Base-by-base conservation (phyloP, 1,140 invertebrate species). In the Drosophila miranda region DNA sequence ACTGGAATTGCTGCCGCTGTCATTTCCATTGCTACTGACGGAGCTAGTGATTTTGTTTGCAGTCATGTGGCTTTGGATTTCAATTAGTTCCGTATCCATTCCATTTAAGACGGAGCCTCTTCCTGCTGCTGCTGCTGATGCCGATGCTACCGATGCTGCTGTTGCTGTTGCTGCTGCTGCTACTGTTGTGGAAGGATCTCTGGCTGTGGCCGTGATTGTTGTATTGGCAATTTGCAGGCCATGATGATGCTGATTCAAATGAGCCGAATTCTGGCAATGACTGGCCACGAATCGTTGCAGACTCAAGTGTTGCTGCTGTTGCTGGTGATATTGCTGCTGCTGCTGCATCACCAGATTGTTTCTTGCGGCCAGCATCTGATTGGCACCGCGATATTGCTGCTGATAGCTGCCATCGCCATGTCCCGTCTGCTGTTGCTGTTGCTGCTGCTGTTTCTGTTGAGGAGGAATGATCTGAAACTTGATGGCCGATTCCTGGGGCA, bases 401-500 rank as follows among this genome's bases (percentile, higher is more conserved):
- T 90, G 89, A 50, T 74, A 83, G 67, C 60, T 77, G 48, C 56
- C 72, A 41, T 71, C 80, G 56, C 42, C 75, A 51, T 60, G 75
- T 3, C 34, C 46, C 55, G 54, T 68, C 68, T 66, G 53, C 56
- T 77, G 78, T 38, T 77, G 78, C n/a, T 88, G 77, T 8, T 87
- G 84, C 13, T 78, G 76, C 9, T 76, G 78, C 9, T 81, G 80
- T 3, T 75, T 76, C n/a, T 87, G 82, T 38, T 90, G 89, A 62
- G 87, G 84, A 57, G 87, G 90, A 87, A 91, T 91, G 69, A 91
- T 90, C 88, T 91, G 90, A 61, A 91, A 91, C 73, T 91, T 91
- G 50, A 91, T 91, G 38, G 88, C 84, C 53, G 79, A 80, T 54
- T 90, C 89, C 49, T 89, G 89, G 30, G 81, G 55, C 76, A 89